These are phyloP conservation scores for Drepanosiphum platanoidis DNA, from an alignment of 2,888 invertebrate species.

Conservation along the genomic window DNA sequence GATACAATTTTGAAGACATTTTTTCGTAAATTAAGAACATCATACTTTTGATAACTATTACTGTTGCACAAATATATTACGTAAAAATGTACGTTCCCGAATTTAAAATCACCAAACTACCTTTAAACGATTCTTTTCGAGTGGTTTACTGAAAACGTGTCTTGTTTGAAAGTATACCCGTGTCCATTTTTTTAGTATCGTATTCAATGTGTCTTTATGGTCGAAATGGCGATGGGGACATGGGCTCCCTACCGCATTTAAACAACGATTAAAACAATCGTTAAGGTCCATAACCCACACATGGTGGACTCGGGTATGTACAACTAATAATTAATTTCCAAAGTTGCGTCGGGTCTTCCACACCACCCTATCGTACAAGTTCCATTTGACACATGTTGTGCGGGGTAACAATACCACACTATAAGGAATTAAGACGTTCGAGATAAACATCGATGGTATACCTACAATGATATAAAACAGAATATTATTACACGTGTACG, in stretches of 20 bases:
- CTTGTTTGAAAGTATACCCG: neutral
- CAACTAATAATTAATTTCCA: slow-evolving; percentile 36
- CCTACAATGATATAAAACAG: neutral
- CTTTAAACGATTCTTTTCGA: no score
- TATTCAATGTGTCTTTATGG: neutral
- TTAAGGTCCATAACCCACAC: slow-evolving; percentile 43
- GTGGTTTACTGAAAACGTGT: neutral
- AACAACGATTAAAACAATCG: slow-evolving; percentile 59
- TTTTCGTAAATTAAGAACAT: no score
- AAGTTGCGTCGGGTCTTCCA: slow-evolving; percentile 8
- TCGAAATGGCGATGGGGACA: neutral
- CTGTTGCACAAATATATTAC: no score
- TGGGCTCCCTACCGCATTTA: neutral
- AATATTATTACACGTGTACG: neutral
- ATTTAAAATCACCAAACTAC: no score
- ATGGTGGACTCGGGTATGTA: neutral
- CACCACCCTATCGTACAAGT: neutral
- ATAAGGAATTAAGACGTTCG: slow-evolving; percentile 23
- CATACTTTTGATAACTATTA: no score
- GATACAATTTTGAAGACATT: no score
- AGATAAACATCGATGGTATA: neutral
- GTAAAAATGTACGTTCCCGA: no score
- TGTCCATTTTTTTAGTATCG: neutral
- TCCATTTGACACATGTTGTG: neutral
- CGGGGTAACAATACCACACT: neutral